Evolutionary conservation across 2,888 invertebrate genomes (phyloP).

Genomic region (Elegia similella): DNA sequence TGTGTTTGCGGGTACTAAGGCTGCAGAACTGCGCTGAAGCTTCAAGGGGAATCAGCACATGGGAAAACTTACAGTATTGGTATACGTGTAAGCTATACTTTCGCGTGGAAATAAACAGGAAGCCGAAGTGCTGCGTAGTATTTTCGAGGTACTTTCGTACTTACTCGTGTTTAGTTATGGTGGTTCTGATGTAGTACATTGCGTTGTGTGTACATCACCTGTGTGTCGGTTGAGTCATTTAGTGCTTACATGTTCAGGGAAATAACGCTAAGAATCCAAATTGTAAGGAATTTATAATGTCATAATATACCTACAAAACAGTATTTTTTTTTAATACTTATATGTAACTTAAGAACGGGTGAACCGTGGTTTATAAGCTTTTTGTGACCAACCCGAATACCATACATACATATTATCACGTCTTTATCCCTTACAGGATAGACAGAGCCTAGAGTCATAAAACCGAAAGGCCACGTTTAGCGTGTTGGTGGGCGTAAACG

Average conservation of each 20-base stretch:
- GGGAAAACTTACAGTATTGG: conserved; percentile 30
- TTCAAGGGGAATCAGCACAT: conserved; percentile 21
- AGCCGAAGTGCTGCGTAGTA: conserved; percentile 25
- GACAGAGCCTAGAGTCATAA: too few relatives aligned
- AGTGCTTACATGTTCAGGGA: conserved; percentile 9
- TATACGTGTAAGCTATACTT: conserved; percentile 21
- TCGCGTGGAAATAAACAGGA: conserved; percentile 27
- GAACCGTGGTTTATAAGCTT: too few relatives aligned
- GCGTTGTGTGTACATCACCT: conserved; percentile 22
- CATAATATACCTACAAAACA: too few relatives aligned
- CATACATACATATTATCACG: too few relatives aligned
- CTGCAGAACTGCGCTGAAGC: conserved; percentile 50
- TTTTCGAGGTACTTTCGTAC: conserved; percentile 32
- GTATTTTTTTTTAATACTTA: too few relatives aligned
- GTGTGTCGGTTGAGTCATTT: conserved; percentile 25
- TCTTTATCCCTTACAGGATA: too few relatives aligned
- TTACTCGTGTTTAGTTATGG: conserved; percentile 16
- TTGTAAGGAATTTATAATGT: too few relatives aligned
- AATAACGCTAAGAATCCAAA: too few relatives aligned
- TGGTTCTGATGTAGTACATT: conserved; percentile 5
- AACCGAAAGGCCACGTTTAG: too few relatives aligned
- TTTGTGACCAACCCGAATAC: too few relatives aligned
- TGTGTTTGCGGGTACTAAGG: conserved; percentile 68
- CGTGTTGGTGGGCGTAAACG: too few relatives aligned
- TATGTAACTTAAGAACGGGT: too few relatives aligned